Percentiles rank a stretch among this genome's conserved stretches.
Evolutionary conservation across 2,888 invertebrate genomes (phyloP).

Genomic region (Polyommatus iphigenia): DNA sequence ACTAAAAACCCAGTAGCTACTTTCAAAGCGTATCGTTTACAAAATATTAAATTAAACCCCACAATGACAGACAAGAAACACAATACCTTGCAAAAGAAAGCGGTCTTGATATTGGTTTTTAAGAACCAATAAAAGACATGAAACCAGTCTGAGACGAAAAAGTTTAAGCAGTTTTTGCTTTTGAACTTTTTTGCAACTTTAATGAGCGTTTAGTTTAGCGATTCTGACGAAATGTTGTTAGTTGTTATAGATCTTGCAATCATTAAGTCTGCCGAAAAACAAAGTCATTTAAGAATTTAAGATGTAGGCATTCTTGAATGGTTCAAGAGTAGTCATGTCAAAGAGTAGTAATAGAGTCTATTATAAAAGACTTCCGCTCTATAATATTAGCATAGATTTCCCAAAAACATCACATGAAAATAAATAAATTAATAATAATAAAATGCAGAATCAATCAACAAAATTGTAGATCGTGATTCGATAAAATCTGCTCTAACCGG

Average conservation of each 20-base stretch:
- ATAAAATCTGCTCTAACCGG: background rate
- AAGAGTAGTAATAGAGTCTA: no score
- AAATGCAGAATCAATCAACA: background rate
- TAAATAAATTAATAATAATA: background rate
- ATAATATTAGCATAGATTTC: no score
- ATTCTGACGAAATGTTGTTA: background rate
- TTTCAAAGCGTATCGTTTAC: background rate
- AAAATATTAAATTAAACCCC: slow-evolving; percentile 14
- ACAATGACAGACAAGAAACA: slow-evolving; percentile 19
- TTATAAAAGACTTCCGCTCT: no score
- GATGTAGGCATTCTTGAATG: background rate
- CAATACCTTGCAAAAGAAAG: slow-evolving; percentile 42
- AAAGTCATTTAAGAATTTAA: background rate
- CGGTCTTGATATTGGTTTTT: slow-evolving; percentile 41
- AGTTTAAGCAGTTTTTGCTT: background rate
- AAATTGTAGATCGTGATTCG: background rate
- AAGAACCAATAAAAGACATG: slow-evolving; percentile 34
- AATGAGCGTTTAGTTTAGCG: background rate
- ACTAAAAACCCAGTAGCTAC: background rate
- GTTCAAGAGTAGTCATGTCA: background rate
- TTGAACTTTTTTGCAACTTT: background rate
- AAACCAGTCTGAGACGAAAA: background rate
- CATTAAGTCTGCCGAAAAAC: background rate
- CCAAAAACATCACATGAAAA: background rate
- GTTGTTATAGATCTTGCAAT: background rate